Conservation (phyloP, 2,888 invertebrate genomes). For the Tipula vernalis region DNA sequence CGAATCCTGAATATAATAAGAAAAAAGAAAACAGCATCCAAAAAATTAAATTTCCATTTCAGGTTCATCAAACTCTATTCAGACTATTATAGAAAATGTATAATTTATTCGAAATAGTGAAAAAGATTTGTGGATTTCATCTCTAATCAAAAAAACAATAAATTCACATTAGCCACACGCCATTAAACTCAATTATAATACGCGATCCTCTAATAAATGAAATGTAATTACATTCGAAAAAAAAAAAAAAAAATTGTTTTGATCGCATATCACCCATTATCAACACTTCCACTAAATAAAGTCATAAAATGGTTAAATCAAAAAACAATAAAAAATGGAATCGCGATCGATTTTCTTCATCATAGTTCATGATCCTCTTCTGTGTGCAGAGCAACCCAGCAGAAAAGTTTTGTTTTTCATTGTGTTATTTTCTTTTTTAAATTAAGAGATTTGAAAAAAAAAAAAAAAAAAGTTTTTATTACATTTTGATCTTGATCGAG, state of each 20-base stretch:
- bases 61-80: too few species aligned
- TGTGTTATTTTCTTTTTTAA: not conserved
- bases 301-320: not conserved
- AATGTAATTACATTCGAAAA: not conserved
- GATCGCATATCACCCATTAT: not conserved
- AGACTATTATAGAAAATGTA: too few species aligned
- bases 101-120: too few species aligned
- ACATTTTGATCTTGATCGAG: not conserved
- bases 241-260: not conserved
- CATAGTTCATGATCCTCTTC: not conserved
- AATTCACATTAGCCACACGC: not conserved
- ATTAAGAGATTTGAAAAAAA: not conserved
- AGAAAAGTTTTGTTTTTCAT: not conserved
- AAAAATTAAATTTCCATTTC: too few species aligned
- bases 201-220: constrained; percentile 4
- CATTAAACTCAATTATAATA: not conserved
- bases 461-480: not conserved
- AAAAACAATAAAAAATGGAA: not conserved
- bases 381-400: not conserved
- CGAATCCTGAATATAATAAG: too few species aligned
- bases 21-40: too few species aligned
- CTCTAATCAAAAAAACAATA: not conserved
- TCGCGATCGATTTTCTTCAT: constrained; percentile 4
- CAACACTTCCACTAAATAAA: not conserved
- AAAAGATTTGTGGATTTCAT: not conserved